phyloP scores from a whole-genome alignment of 2,113 vertebrate species.

The Dasyurus viverrinus region DNA sequence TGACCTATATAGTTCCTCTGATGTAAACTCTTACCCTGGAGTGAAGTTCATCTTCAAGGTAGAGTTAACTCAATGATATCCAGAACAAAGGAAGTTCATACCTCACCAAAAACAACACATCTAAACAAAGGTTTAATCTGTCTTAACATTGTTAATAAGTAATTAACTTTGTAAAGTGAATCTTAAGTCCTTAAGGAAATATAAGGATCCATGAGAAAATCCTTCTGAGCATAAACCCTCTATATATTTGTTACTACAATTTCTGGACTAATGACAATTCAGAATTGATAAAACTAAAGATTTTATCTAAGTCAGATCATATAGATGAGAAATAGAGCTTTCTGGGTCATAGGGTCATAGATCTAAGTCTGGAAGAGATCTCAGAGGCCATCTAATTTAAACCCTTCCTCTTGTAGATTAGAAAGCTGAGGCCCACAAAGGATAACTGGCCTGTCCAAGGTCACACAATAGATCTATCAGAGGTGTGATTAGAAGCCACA shows the following conservation, averaged over 20 bases:
- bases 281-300: not conserved
- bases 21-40: not conserved
- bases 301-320: not conserved
- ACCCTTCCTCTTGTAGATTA: not conserved
- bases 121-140: not conserved
- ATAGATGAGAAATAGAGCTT: not conserved
- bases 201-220: conserved; percentile 14
- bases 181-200: not conserved
- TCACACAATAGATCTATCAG: not conserved
- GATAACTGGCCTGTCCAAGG: not conserved
- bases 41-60: not conserved
- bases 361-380: not conserved
- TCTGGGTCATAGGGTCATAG: not conserved
- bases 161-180: not conserved
- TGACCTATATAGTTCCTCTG: not conserved
- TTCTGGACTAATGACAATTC: not conserved
- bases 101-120: not conserved
- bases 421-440: not conserved
- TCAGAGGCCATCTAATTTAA: not conserved
- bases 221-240: not conserved
- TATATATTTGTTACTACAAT: not conserved
- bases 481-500: not conserved
- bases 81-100: not conserved
- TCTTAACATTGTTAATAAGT: not conserved
- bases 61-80: not conserved